A percentile compares a stretch with the other conserved stretches of the same genome.
Conservation (phyloP, 2,113 vertebrate genomes). For the Chunga burmeisteri region DNA sequence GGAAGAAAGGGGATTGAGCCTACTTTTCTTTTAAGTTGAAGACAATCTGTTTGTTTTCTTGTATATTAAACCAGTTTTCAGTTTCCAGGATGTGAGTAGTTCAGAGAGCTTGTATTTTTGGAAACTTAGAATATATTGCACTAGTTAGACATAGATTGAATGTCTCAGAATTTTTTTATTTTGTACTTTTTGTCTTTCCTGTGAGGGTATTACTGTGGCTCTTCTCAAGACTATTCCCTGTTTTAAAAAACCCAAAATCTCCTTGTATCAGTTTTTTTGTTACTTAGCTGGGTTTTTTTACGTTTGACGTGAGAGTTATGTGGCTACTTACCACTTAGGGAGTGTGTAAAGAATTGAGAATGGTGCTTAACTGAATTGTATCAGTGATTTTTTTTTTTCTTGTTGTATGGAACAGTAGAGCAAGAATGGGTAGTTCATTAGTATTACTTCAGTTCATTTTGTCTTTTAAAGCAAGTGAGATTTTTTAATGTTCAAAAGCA, state of each 20-base stretch:
- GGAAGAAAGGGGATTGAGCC: background rate
- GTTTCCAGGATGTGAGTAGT: background rate
- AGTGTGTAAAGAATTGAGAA: background rate
- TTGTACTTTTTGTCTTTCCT: background rate
- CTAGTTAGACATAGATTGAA: background rate
- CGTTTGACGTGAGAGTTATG: background rate
- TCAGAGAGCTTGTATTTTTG: background rate
- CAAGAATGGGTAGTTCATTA: background rate
- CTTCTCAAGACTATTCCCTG: background rate
- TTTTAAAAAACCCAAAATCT: background rate
- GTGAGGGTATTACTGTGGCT: background rate
- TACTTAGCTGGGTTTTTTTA: background rate
- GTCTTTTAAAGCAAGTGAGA: background rate
- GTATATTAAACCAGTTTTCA: background rate
- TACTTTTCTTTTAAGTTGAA: background rate
- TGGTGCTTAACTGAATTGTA: background rate
- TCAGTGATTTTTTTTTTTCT: background rate
- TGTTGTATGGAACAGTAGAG: background rate
- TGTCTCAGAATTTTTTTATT: background rate
- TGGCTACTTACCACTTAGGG: background rate
- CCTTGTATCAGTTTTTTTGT: background rate
- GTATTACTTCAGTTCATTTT: background rate
- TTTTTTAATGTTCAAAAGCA: background rate
- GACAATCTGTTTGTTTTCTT: background rate
- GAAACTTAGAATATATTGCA: background rate